Evolutionary conservation across 2,797 vertebrate species (phyloP).

Genomic region (Sylvilagus floridanus): DNA sequence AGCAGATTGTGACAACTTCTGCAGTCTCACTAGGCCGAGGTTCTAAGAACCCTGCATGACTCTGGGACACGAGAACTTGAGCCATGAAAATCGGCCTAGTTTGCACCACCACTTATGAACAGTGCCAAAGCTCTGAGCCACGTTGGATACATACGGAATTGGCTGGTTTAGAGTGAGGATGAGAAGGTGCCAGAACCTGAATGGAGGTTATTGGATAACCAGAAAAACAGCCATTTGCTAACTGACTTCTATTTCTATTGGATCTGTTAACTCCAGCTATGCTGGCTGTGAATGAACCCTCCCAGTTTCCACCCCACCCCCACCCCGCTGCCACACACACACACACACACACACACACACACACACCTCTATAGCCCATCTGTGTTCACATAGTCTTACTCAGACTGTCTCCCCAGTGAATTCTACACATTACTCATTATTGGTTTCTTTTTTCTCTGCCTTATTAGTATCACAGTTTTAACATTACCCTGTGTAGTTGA

Average conservation of each 20-base stretch:
- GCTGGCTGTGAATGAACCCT: background rate
- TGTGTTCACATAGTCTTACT: background rate
- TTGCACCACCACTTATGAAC: background rate
- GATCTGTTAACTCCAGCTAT: background rate
- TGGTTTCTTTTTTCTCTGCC: conserved; percentile 33
- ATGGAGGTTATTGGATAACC: background rate
- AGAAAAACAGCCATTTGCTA: background rate
- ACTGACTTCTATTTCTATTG: background rate
- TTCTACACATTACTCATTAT: conserved; percentile 27
- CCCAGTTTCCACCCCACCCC: no score
- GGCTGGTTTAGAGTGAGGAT: background rate
- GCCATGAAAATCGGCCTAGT: background rate
- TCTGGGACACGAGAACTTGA: conserved; percentile 20
- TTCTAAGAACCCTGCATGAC: background rate
- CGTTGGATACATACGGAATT: background rate
- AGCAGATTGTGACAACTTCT: background rate
- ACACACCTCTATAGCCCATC: no score
- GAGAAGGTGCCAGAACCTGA: background rate
- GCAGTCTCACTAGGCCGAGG: background rate
- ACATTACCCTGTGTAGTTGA: conserved; percentile 2
- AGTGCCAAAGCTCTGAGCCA: background rate
- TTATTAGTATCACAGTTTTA: background rate
- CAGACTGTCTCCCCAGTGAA: background rate
- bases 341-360: no score
- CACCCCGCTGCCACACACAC: no score